phyloP scores from a whole-genome alignment of 2,113 vertebrate genomes.

The Amblyopsis rosae region DNA sequence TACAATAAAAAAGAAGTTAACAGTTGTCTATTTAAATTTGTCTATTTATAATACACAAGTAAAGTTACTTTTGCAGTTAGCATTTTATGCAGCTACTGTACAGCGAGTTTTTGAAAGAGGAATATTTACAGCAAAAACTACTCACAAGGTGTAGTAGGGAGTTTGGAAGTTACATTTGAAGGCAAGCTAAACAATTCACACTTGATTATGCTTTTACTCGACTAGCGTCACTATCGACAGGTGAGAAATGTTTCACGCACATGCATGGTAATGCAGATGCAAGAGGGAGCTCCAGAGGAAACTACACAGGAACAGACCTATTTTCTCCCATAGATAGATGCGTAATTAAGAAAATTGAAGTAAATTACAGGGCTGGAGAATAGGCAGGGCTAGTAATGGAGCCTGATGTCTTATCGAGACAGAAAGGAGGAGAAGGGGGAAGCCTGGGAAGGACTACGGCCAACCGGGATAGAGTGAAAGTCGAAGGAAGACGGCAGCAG shows the following conservation, averaged over 20 bases:
- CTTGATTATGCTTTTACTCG: too few relatives aligned
- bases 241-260: slow-evolving; percentile 19
- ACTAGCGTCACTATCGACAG: too few relatives aligned
- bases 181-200: too few relatives aligned
- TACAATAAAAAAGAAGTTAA: slow-evolving; percentile 67
- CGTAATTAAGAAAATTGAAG: slow-evolving; percentile 63
- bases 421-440: slow-evolving; percentile 14
- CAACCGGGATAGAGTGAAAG: background rate
- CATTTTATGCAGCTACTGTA: too few relatives aligned
- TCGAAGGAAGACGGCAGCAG: background rate
- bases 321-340: slow-evolving; percentile 54
- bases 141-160: too few relatives aligned
- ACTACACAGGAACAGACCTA: slow-evolving; percentile 45
- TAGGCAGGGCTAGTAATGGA: slow-evolving; percentile 27
- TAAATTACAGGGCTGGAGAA: slow-evolving; percentile 69
- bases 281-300: background rate
- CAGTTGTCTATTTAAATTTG: slow-evolving; percentile 34
- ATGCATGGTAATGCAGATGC: background rate
- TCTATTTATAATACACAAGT: background rate
- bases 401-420: slow-evolving; percentile 57
- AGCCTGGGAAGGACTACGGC: background rate
- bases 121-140: too few relatives aligned
- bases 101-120: too few relatives aligned
- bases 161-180: too few relatives aligned
- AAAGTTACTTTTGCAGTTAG: background rate